Evolutionary conservation across 2,113 vertebrate species (phyloP).

Genomic region (Ursus arctos): DNA sequence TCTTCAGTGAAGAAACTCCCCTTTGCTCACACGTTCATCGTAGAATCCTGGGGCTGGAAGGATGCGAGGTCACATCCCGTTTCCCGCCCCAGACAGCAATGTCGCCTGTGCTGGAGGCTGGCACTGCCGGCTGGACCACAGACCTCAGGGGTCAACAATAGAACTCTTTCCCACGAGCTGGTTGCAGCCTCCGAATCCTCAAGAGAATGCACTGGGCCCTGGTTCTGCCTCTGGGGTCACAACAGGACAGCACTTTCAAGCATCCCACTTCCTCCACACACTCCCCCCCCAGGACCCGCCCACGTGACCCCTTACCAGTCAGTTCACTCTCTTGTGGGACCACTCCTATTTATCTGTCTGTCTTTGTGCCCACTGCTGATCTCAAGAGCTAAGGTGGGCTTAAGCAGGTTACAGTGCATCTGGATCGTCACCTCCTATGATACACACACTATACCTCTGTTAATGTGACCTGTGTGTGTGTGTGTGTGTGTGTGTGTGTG

Average conservation of each 20-base stretch:
- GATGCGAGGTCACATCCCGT: rapidly evolving
- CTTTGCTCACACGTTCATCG: rapidly evolving
- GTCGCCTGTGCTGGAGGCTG: background rate
- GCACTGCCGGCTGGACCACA: background rate
- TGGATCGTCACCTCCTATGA: background rate
- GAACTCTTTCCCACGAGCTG: background rate
- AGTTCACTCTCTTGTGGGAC: background rate
- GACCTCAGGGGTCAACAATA: background rate
- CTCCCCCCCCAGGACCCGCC: background rate
- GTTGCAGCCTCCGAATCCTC: background rate
- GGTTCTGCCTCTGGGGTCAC: background rate
- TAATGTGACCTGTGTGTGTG: background rate
- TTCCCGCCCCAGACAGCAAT: rapidly evolving
- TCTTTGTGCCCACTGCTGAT: background rate
- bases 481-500: background rate
- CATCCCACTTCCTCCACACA: background rate
- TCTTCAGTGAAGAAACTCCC: background rate
- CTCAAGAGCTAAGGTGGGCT: background rate
- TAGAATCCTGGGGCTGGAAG: rapidly evolving
- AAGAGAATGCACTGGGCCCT: background rate
- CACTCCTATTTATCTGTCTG: background rate
- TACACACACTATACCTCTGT: background rate
- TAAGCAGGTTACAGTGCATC: background rate
- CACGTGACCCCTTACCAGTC: background rate
- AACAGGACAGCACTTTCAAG: background rate